Evolutionary conservation across 2,113 vertebrate species (phyloP).

Genomic region (Mastomys natalensis): DNA sequence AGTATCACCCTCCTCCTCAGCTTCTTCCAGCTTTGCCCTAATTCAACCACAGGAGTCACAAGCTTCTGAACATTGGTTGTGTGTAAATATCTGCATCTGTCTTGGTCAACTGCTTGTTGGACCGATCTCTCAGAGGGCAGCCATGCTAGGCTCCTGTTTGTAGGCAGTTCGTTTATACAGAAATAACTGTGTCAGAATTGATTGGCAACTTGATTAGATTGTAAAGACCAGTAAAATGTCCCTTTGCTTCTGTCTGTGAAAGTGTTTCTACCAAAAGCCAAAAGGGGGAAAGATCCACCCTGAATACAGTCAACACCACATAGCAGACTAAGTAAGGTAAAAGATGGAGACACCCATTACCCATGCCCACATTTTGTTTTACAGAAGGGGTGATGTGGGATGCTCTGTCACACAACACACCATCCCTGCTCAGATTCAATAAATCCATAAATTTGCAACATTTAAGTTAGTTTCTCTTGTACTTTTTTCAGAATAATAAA

Average conservation of each 20-base stretch:
- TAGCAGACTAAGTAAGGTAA: not conserved
- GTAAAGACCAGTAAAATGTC: not conserved
- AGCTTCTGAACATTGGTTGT: no score
- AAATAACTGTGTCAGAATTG: not conserved
- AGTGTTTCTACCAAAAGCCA: not conserved
- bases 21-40: no score
- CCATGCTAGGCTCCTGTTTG: no score
- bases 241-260: not conserved
- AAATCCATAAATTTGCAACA: not conserved
- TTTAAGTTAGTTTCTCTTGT: not conserved
- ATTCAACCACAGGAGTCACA: no score
- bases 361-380: not conserved
- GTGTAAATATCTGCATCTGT: no score
- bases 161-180: no score
- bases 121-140: no score
- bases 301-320: not conserved
- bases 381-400: fast-evolving
- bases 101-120: no score
- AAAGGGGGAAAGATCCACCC: fast-evolving
- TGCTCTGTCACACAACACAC: no score
- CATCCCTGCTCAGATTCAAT: fast-evolving
- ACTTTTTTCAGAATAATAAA: not conserved
- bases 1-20: no score
- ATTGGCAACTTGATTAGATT: not conserved
- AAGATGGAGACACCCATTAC: not conserved